Base-by-base conservation (phyloP, 2,888 invertebrate species). In the Nezara viridula region DNA sequence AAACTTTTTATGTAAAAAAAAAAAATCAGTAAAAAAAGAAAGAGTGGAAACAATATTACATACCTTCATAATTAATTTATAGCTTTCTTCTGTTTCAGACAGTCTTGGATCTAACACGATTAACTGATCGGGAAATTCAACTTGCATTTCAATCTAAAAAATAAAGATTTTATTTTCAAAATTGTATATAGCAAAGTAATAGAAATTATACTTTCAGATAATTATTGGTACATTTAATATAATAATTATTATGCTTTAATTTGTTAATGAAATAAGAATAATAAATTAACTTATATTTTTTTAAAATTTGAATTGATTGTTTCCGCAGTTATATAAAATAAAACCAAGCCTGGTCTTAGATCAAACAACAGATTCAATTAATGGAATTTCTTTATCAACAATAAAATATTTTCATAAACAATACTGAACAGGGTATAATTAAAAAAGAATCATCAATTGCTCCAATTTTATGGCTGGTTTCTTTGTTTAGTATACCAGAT, bases 121-220 rank as follows among this genome's bases (percentile, higher is more conserved):
- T 10, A 94, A 93, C 88, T 94, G 94, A 88, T 94, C 94, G 0
- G 95, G 95, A 88, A 95, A 93, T 89, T 94, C 93, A 37, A 95
- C 92, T 88, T 93, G 92, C 66, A 94, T 93, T 21, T 92, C 92
- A 14, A 93, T 90, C 89, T 92, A 91, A 44, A 92, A 88, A 47
- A 88, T n/a, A 50, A 73, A 60, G 27, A 27, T 19, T n/a, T n/a
- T n/a, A n/a, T n/a, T n/a, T n/a, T 50, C 2, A 50, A 50, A 50
- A 50, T 50, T 50, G 50, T 6, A 50, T 50, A 50, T 16, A 50
- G 50, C 16, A 55, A 27, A 16, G 0, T 27, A 55, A 10, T 19
- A 27, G 16, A 27, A n/a, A n/a, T n/a, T n/a, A n/a, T 55, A n/a
- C n/a, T 55, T 24, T 16, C 21, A 55, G 0, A n/a, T 24, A 55